phyloP scores from a whole-genome alignment of 2,888 invertebrate species.

The Cetonia aurata region DNA sequence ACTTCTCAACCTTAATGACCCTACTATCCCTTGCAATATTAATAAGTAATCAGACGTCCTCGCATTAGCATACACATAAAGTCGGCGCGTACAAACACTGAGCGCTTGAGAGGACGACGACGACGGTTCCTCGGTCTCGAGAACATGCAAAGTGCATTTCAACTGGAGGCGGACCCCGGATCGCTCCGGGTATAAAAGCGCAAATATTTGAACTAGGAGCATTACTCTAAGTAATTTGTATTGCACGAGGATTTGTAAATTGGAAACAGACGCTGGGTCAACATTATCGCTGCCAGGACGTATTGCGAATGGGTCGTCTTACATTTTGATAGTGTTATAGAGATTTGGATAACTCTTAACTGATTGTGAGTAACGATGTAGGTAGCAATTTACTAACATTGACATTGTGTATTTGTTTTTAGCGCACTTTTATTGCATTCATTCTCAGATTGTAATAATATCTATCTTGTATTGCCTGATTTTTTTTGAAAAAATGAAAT shows the following conservation, averaged over 20 bases:
- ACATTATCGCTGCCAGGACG: constrained; percentile 4
- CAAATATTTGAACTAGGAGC: constrained; percentile 63
- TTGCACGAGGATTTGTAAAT: constrained; percentile 48
- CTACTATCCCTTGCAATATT: constrained; percentile 3
- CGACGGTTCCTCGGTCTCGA: constrained; percentile 1
- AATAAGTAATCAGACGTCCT: constrained; percentile 23
- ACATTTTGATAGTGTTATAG: too few relatives aligned
- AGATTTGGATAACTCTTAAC: too few relatives aligned
- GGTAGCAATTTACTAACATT: too few relatives aligned
- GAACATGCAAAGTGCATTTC: constrained; percentile 40
- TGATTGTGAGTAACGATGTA: too few relatives aligned
- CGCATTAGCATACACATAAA: constrained; percentile 52
- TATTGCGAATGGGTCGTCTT: too few relatives aligned
- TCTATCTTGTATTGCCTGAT: too few relatives aligned
- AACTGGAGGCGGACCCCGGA: constrained; percentile 15
- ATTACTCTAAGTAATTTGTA: constrained; percentile 60
- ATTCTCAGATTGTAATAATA: too few relatives aligned
- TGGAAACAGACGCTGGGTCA: constrained; percentile 32
- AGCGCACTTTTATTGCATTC: too few relatives aligned
- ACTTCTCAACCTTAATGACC: too few relatives aligned
- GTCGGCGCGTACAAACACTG: constrained; percentile 28
- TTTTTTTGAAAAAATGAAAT: too few relatives aligned
- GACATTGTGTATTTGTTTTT: too few relatives aligned
- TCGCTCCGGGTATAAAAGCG: constrained; percentile 58
- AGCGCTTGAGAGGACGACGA: constrained; percentile 9